Evolutionary conservation across 1,140 invertebrate genomes (phyloP), one percentile per base, ranked within the genome.

Genomic region (Anagrus nilaparvatae): DNA sequence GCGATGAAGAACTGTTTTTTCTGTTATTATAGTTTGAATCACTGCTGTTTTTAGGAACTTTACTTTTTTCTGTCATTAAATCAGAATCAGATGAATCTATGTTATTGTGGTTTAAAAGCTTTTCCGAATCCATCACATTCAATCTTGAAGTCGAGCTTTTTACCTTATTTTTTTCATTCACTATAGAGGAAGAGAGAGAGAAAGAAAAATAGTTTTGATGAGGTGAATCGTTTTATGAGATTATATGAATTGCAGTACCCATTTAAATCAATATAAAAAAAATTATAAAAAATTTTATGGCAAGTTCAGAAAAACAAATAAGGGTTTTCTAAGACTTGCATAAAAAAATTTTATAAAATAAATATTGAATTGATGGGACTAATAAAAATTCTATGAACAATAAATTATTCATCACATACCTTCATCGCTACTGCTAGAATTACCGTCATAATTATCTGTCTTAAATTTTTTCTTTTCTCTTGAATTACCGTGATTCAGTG

Each of bases 81-180:
- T 51, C 51, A 12, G 52, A 58, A 42, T 48, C 55, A 43, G 45
- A 43, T 5, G 45, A 43, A 1, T 39, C 21, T 16, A 42, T 30
- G 12, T 10, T 14, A 5, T 14, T 13, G n/a, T 20, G 31, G 23
- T 25, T 25, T 18, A 20, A 34, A 12, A 30, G 34, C 13, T 29
- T 31, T 16, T 31, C 29, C n/a, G 14, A 31, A 27, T 44, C 35
- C 10, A 21, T 28, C 6, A 28, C 29, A 14, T 34, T 44, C 32
- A 29, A 38, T 12, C 32, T 44, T 54, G 57, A 52, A 52, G 56
- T 24, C 54, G 55, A 41, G 58, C 56, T 46, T n/a, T n/a, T n/a
- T 53, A 66, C 52, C 56, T 55, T 67, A 60, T 63, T 62, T 64
- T 64, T 67, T 48, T 65, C 63, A 63, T 65, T 60, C 62, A 64